These are phyloP conservation scores for Nematostella vectensis DNA, from an alignment of 92 coral and sea anemone genomes.

Conservation along the genomic window DNA sequence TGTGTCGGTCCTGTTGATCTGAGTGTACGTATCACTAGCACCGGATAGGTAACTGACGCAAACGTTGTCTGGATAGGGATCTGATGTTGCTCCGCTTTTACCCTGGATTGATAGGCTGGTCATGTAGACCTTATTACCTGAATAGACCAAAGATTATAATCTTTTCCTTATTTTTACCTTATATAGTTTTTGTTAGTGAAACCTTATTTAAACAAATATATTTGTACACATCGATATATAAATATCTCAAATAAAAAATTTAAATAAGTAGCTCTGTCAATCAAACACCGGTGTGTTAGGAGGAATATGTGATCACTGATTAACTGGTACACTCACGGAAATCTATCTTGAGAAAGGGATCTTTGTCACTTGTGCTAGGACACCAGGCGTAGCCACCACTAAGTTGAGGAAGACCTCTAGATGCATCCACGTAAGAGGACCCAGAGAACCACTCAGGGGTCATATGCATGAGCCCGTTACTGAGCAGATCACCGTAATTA, in stretches of 20 bases:
- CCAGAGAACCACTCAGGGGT: neutral
- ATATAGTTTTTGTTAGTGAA: no score
- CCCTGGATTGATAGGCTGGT: neutral
- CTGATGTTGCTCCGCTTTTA: neutral
- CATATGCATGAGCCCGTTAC: neutral
- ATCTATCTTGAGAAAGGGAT: neutral
- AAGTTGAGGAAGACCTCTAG: neutral
- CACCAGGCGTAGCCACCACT: neutral
- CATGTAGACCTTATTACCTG: neutral
- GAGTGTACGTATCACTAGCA: neutral
- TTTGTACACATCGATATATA: no score
- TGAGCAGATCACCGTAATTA: no score
- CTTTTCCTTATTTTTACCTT: neutral
- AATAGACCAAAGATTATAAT: neutral
- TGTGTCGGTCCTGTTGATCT: neutral
- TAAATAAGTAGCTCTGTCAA: no score
- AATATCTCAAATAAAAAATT: no score
- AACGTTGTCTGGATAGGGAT: neutral
- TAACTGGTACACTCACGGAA: neutral
- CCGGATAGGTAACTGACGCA: neutral
- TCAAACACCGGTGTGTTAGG: no score
- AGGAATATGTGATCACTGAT: no score
- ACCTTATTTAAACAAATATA: no score
- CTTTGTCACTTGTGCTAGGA: neutral
- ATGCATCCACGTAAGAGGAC: neutral